Evolutionary conservation across 92 coral and sea anemone species (phyloP).

Genomic region (Zoanthus sansibaricus): DNA sequence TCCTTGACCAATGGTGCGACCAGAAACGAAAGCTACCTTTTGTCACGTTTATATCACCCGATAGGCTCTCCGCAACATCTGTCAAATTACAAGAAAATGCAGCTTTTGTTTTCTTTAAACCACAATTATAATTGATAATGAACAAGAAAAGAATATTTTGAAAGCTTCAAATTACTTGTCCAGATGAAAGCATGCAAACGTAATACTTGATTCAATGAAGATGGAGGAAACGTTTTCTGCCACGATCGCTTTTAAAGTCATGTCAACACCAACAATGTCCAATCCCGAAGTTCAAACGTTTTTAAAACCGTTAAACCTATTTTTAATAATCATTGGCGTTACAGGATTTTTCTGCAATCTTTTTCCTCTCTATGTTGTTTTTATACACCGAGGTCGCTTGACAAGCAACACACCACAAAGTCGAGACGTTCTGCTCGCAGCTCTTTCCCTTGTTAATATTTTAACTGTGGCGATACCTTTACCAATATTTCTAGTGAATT

Average conservation of each 20-base stretch:
- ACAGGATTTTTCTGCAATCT: conserved; percentile 67
- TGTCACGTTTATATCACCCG: conserved; percentile 23
- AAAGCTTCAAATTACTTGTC: conserved; percentile 29
- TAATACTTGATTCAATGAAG: background rate
- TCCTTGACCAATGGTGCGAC: conserved; percentile 15
- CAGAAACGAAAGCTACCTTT: conserved; percentile 20
- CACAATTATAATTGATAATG: conserved; percentile 41
- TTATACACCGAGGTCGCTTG: conserved; percentile 54
- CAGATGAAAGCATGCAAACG: conserved; percentile 14
- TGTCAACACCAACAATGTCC: conserved; percentile 8
- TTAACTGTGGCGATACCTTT: conserved; percentile 74
- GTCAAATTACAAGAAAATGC: conserved; percentile 29
- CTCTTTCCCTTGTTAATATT: conserved; percentile 70
- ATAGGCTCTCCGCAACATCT: conserved; percentile 32
- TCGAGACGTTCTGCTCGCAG: conserved; percentile 72
- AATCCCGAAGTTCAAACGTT: conserved; percentile 29
- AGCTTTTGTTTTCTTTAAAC: conserved; percentile 37
- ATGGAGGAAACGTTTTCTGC: background rate
- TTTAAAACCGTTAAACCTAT: conserved; percentile 69
- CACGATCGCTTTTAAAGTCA: background rate
- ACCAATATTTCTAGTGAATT: conserved; percentile 69
- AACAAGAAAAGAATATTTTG: conserved; percentile 16
- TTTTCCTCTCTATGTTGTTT: conserved; percentile 77
- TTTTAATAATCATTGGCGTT: conserved; percentile 59
- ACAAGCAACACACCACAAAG: conserved; percentile 65